These are phyloP conservation scores for Rhinoderma darwinii DNA, from an alignment of 2,113 vertebrate species.

Conservation along the genomic window DNA sequence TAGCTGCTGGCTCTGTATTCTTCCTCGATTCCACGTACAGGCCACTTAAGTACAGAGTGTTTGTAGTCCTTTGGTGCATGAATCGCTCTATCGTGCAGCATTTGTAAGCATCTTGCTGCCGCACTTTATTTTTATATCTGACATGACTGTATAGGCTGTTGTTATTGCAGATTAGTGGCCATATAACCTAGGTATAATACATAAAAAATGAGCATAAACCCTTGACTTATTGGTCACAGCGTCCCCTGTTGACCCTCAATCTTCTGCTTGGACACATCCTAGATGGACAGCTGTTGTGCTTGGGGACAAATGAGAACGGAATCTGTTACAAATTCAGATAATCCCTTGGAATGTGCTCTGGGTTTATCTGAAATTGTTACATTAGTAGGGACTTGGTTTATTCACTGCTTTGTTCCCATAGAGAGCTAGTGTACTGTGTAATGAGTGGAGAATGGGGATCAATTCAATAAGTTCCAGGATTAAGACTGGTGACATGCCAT, in stretches of 20 bases:
- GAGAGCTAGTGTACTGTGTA: neutral
- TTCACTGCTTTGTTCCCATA: neutral
- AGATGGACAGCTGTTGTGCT: slow-evolving; percentile 52
- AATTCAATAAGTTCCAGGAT: slow-evolving; percentile 16
- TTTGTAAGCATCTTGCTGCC: slow-evolving; percentile 18
- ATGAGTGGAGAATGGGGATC: slow-evolving; percentile 15
- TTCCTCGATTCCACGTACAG: slow-evolving; percentile 12
- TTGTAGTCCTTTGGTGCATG: slow-evolving; percentile 16
- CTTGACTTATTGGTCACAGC: slow-evolving; percentile 4
- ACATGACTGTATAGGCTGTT: neutral
- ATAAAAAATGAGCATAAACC: neutral
- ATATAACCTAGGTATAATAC: neutral
- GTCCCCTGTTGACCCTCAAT: slow-evolving; percentile 6
- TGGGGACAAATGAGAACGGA: slow-evolving; percentile 51
- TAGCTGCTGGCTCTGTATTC: slow-evolving; percentile 34
- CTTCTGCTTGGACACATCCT: slow-evolving; percentile 17
- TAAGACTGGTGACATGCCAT: neutral
- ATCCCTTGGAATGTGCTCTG: slow-evolving; percentile 51
- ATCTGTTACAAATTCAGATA: slow-evolving; percentile 55
- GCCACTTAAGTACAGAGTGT: slow-evolving; percentile 21
- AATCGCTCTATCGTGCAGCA: neutral
- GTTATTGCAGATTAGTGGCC: neutral
- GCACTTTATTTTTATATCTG: neutral
- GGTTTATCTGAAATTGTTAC: slow-evolving; percentile 32
- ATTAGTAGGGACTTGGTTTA: slow-evolving; percentile 39